Base-by-base conservation (phyloP, 2,888 invertebrate species). In the Harpagoxenus sublaevis region DNA sequence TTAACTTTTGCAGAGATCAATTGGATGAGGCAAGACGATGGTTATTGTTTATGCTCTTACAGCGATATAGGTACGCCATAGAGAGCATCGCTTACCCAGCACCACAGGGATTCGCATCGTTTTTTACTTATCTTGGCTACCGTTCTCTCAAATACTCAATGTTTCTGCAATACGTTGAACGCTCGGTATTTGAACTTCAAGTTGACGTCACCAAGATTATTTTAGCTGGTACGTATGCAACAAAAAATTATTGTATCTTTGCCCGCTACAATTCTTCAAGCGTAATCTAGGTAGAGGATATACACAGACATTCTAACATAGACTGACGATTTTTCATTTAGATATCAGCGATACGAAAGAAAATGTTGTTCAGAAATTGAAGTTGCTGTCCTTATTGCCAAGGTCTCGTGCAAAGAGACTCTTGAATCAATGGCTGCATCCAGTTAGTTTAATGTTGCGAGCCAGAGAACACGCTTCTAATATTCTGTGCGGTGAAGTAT, bases 61-160 rank as follows among this genome's bases (percentile, higher is more conserved):
- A 98, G 95, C 97, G 98, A 91, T 98, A 98, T 95, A 97, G 97
- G 91, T 96, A 97, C 90, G 97, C 98, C 0, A 96, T 97, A 28
- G 98, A 98, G 93, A 97, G 97, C 4, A 96, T 98, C 87, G 98
- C 98, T 48, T 98, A 97, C 94, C 98, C 98, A 0, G 95, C 98
- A 88, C 98, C 98, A 15, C 97, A 98, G 93, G 98, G 98, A 18
- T 98, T 98, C 94, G 97, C 97, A 28, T 98, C 98, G 5, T 98
- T 98, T 96, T 98, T 98, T 94, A 97, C 98, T 2, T 98, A 98
- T 95, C 96, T 98, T 78, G 98, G 98, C 1, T 98, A 98, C 95
- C 96, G 97, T 90, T 97, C 97, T 39, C 95, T 98, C 88, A 96
- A 97, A 45, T 98, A 97, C 95, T 96, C 97, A 88, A 96, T 97